Percentiles rank a stretch among this genome's conserved stretches.
Evolutionary conservation across 2,113 vertebrate species (phyloP).

Genomic region (Podarcis muralis): DNA sequence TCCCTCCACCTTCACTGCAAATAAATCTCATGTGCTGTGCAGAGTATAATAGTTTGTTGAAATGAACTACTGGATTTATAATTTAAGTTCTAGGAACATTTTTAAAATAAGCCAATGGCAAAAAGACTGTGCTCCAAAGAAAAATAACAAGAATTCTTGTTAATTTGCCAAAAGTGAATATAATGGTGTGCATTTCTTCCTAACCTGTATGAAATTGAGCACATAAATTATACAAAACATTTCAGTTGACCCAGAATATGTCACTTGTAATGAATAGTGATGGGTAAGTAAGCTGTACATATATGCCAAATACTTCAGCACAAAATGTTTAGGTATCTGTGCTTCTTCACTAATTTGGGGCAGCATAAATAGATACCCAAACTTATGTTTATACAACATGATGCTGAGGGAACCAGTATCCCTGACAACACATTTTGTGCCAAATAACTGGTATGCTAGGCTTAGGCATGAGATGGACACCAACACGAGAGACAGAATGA

Average conservation of each 20-base stretch:
- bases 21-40: not conserved
- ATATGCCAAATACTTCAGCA: not conserved
- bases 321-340: not conserved
- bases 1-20: not conserved
- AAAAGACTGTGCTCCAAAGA: not conserved
- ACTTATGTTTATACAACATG: too few species aligned
- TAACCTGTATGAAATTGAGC: not conserved
- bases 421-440: too few species aligned
- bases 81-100: not conserved
- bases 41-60: not conserved
- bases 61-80: not conserved
- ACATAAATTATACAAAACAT: not conserved
- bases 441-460: too few species aligned
- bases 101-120: not conserved
- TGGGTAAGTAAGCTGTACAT: not conserved
- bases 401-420: too few species aligned
- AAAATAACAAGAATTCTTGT: not conserved
- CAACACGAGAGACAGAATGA: too few species aligned
- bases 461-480: too few species aligned
- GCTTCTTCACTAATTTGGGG: too few species aligned
- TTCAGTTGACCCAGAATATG: not conserved
- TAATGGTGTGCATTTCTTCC: not conserved
- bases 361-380: too few species aligned
- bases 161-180: not conserved
- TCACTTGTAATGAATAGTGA: not conserved